phyloP scores from a whole-genome alignment of 2,113 vertebrate species.

The Hippocampus abdominalis region DNA sequence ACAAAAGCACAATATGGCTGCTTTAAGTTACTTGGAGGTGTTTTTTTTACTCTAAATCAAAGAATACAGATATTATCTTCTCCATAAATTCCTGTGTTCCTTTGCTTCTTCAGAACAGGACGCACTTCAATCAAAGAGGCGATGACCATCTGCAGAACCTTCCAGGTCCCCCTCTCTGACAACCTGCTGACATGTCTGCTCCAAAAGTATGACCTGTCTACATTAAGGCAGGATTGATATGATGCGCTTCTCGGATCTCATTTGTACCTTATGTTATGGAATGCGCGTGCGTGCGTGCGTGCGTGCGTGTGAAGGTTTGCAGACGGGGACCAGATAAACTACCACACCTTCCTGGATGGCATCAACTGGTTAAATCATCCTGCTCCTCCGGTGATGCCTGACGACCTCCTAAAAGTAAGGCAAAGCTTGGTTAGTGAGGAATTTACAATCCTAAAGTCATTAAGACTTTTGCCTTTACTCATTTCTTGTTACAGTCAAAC shows the following conservation, averaged over 20 bases:
- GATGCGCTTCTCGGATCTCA: not conserved
- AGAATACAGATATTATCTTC: not conserved
- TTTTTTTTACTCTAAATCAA: not conserved
- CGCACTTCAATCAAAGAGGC: constrained; percentile 69
- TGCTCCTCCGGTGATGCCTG: constrained; percentile 40
- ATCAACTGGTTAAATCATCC: constrained; percentile 82
- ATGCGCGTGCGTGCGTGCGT: not conserved
- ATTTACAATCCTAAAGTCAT: too few relatives aligned
- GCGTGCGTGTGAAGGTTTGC: constrained; percentile 46
- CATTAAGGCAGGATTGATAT: not conserved
- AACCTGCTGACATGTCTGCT: constrained; percentile 76
- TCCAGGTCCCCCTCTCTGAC: constrained; percentile 76
- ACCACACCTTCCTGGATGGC: constrained; percentile 72
- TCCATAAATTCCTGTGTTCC: not conserved
- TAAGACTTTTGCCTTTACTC: too few relatives aligned
- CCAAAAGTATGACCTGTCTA: not conserved
- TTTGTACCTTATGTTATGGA: not conserved
- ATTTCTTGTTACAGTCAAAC: not conserved
- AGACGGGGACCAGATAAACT: constrained; percentile 75
- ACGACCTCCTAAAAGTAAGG: constrained; percentile 48
- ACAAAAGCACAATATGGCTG: not conserved
- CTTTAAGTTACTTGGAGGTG: not conserved
- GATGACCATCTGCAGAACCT: constrained; percentile 80
- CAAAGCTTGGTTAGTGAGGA: not conserved
- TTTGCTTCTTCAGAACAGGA: constrained; percentile 69